Percentiles rank a stretch among this genome's conserved stretches.
Conservation (phyloP, 2,888 invertebrate species). For the Synanthedon vespiformis region DNA sequence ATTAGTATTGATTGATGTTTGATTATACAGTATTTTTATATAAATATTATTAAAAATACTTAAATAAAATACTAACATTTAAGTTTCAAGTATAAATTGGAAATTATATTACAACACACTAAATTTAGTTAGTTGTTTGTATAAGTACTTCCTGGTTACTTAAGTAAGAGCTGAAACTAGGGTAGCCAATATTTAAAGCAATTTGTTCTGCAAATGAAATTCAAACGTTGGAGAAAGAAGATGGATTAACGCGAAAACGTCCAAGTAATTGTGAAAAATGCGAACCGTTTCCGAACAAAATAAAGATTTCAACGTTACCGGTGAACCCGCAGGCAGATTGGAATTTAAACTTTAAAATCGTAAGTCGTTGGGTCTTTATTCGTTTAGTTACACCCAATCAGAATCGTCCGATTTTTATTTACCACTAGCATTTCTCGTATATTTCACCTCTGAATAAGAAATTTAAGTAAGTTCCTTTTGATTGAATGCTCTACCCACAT, state of each 20-base stretch:
- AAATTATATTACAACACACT: too few relatives aligned
- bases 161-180: constrained; percentile 1
- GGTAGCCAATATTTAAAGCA: constrained; percentile 9
- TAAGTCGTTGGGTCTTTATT: background rate
- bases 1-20: too few relatives aligned
- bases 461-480: too few relatives aligned
- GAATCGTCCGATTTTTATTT: too few relatives aligned
- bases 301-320: constrained; percentile 33
- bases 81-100: too few relatives aligned
- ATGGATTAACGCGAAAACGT: constrained; percentile 61
- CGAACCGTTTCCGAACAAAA: constrained; percentile 39
- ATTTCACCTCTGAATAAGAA: too few relatives aligned
- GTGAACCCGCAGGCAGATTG: constrained; percentile 13
- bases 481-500: too few relatives aligned
- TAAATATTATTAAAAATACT: too few relatives aligned
- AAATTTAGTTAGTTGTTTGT: background rate
- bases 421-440: too few relatives aligned
- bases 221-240: constrained; percentile 55
- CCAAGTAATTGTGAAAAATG: constrained; percentile 68
- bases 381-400: background rate
- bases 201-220: constrained; percentile 56
- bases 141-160: background rate
- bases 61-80: too few relatives aligned
- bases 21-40: too few relatives aligned
- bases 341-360: constrained; percentile 19